Percentiles rank a stretch among this genome's conserved stretches.
phyloP scores from a whole-genome alignment of 1,140 invertebrate genomes.

The Neodiprion pinetum region DNA sequence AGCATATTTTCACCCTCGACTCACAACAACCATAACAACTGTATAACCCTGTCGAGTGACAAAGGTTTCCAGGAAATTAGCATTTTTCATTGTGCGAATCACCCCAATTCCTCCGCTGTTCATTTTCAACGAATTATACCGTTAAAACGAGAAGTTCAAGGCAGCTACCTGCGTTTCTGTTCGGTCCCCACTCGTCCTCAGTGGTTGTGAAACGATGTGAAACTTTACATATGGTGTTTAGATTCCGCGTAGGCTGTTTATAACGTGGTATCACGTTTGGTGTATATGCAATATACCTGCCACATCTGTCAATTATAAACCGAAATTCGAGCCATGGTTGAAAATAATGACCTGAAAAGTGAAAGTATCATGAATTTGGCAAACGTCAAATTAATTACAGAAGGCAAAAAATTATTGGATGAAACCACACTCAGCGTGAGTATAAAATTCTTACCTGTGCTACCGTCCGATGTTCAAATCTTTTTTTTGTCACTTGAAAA shows the following conservation, averaged over 20 bases:
- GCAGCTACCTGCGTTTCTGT: not conserved
- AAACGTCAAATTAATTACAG: constrained; percentile 44
- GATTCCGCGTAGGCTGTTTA: not conserved
- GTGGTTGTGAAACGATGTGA: not conserved
- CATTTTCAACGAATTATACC: not conserved
- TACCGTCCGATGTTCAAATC: constrained; percentile 10
- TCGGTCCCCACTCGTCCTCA: not conserved
- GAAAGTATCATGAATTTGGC: constrained; percentile 8
- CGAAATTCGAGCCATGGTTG: not conserved
- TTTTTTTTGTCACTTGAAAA: not conserved
- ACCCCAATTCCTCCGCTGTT: not conserved
- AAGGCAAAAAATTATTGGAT: constrained; percentile 48
- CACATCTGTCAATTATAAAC: not conserved
- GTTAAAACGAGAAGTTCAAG: not conserved
- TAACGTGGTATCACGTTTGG: not conserved
- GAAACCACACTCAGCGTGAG: constrained; percentile 44
- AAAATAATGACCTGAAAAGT: not conserved
- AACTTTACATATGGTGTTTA: not conserved
- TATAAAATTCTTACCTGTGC: constrained; percentile 6
- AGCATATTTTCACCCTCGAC: too few relatives aligned
- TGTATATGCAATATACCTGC: not conserved
- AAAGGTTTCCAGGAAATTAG: not conserved
- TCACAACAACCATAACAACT: too few relatives aligned
- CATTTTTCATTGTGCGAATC: constrained; percentile 13
- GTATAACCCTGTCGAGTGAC: too few relatives aligned